Conservation (phyloP, 1,140 invertebrate genomes). For the Macrobrachium nipponense region DNA sequence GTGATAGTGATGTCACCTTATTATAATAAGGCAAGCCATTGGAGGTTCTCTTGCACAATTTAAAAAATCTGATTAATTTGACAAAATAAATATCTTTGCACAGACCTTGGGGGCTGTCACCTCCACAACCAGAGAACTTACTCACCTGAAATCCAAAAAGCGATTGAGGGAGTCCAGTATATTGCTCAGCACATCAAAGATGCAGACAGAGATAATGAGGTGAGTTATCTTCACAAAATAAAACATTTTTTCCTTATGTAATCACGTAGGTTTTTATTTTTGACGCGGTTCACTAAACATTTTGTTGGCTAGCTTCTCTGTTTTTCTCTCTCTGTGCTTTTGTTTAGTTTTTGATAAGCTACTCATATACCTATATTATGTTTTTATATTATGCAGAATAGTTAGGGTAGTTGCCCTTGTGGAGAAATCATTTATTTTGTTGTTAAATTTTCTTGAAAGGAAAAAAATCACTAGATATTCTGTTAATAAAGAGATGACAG, state of each 20-base stretch:
- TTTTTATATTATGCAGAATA: too few relatives aligned
- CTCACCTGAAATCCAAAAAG: slow-evolving; percentile 88
- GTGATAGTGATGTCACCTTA: too few relatives aligned
- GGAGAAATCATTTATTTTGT: too few relatives aligned
- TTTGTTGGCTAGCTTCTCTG: too few relatives aligned
- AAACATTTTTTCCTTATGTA: neutral
- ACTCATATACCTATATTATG: too few relatives aligned
- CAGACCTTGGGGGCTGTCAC: slow-evolving; percentile 63
- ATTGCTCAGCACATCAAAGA: slow-evolving; percentile 98
- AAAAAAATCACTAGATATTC: too few relatives aligned
- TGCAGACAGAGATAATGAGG: slow-evolving; percentile 93
- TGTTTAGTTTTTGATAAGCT: neutral
- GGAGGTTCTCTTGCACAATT: too few relatives aligned
- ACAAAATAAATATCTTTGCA: neutral
- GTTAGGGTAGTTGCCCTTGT: too few relatives aligned
- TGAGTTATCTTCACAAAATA: slow-evolving; percentile 67
- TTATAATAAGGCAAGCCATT: too few relatives aligned
- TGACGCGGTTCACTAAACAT: neutral
- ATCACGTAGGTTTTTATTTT: neutral
- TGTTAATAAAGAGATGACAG: too few relatives aligned
- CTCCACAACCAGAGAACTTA: slow-evolving; percentile 76
- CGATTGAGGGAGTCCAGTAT: slow-evolving; percentile 92
- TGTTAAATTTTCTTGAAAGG: too few relatives aligned
- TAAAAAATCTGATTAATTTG: too few relatives aligned
- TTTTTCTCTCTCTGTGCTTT: neutral